Evolutionary conservation across 2,797 vertebrate genomes (phyloP).

Genomic region (Crax fasciolata): DNA sequence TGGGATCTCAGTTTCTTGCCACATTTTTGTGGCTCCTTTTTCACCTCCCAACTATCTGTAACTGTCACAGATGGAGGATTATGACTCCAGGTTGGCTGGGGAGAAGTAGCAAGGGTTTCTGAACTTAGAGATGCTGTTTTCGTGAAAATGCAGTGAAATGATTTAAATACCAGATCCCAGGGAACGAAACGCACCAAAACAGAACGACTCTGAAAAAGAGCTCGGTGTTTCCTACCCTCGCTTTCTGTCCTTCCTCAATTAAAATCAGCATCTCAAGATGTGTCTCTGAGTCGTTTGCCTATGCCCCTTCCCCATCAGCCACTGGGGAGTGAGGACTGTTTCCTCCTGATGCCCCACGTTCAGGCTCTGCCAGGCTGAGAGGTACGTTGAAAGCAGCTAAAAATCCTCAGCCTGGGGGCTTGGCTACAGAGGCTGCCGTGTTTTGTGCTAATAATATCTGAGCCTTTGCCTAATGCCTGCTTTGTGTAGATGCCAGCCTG

Average conservation of each 20-base stretch:
- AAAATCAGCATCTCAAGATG: not conserved
- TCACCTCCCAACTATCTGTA: not conserved
- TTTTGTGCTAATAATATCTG: not conserved
- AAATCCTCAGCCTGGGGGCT: not conserved
- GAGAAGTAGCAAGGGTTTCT: not conserved
- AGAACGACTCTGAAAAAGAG: not conserved
- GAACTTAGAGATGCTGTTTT: not conserved
- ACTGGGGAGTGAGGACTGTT: slow-evolving; percentile 15
- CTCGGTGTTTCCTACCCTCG: not conserved
- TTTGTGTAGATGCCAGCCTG: slow-evolving; percentile 1
- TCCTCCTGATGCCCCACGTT: not conserved
- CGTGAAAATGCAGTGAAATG: not conserved
- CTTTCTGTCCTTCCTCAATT: not conserved
- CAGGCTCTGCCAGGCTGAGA: slow-evolving; percentile 40
- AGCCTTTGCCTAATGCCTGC: slow-evolving; percentile 44
- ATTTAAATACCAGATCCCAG: not conserved
- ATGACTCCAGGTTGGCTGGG: not conserved
- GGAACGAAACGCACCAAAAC: not conserved
- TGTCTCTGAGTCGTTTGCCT: not conserved
- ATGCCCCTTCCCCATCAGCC: slow-evolving; percentile 12
- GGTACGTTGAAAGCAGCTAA: slow-evolving; percentile 10
- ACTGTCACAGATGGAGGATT: not conserved
- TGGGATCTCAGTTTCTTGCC: not conserved
- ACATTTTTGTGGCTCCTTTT: not conserved
- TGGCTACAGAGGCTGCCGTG: slow-evolving; percentile 17